Evolutionary conservation across 1,140 invertebrate genomes (phyloP), one percentile per base, ranked within the genome.

Genomic region (Drosophila micromelanica): DNA sequence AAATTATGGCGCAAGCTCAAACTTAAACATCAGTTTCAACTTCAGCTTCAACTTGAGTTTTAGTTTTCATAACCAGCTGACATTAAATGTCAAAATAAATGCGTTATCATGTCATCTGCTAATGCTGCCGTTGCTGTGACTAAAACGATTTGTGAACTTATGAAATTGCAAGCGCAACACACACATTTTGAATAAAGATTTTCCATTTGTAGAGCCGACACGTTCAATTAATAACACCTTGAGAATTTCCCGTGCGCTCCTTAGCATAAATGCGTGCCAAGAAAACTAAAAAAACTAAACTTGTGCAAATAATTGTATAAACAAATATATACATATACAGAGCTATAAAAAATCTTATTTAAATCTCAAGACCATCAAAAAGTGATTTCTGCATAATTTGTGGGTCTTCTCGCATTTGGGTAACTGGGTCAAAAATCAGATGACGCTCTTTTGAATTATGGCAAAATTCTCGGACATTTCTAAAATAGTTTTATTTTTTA

Each of bases 361-460:
- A 63, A 63, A 55, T 64, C n/a, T 35, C 2, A 27, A 35, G 48
- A 35, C 57, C 56, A 60, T 56, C 73, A 46, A 32, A 71, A 71
- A 48, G 56, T 46, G 69, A 60, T 52, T 70, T 77, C 51, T 63
- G 70, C 65, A 75, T 84, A 82, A 82, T 79, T 79, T 79, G n/a
- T 79, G 78, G 73, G 78, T 80, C 80, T 67, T 38, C 54, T 45
- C 13, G 27, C 20, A 55, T 55, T 62, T 48, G 40, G 42, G 35
- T 70, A 67, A 67, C 27, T 65, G 69, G 62, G 69, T 72, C 54
- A 64, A 35, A 37, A 65, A 30, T 3, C 15, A 38, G 57, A 8
- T 38, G 38, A 68, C 43, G 40, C 13, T 11, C 7, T n/a, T 46
- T 56, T 55, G 65, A 69, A 76, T 59, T 20, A 79, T 62, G 42